These are phyloP conservation scores for Brachymystax lenok DNA, from an alignment of 2,797 vertebrate genomes.

Conservation along the genomic window DNA sequence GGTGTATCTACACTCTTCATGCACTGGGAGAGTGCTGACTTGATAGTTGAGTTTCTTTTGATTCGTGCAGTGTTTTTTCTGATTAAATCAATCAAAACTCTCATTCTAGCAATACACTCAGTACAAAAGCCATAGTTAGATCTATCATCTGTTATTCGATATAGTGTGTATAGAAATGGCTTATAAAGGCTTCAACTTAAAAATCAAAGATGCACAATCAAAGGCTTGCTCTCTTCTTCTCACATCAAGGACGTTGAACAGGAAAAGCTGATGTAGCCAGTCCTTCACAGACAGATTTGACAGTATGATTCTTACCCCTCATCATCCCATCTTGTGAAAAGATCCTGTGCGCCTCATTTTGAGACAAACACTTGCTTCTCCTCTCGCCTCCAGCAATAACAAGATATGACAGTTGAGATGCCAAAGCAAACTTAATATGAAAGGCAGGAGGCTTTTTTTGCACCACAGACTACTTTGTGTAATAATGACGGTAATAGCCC, in stretches of 20 bases:
- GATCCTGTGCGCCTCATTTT: conserved; percentile 14
- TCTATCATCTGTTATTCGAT: neutral
- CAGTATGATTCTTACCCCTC: conserved; percentile 14
- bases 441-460: conserved; percentile 21
- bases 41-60: neutral
- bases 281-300: conserved; percentile 21
- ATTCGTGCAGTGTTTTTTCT: neutral
- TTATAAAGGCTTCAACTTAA: neutral
- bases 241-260: neutral
- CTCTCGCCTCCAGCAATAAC: conserved; percentile 36
- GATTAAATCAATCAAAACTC: neutral
- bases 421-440: conserved; percentile 38
- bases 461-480: conserved; percentile 30
- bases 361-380: conserved; percentile 37
- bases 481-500: conserved; percentile 45
- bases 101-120: neutral
- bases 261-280: conserved; percentile 16
- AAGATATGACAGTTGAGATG: conserved; percentile 45
- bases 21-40: neutral
- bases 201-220: conserved; percentile 14
- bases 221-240: neutral
- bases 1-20: neutral
- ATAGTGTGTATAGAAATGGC: neutral
- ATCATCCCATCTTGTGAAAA: conserved; percentile 5
- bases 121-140: neutral